Conservation (phyloP, 1,140 invertebrate species). For the Brachionus plicatilis region DNA sequence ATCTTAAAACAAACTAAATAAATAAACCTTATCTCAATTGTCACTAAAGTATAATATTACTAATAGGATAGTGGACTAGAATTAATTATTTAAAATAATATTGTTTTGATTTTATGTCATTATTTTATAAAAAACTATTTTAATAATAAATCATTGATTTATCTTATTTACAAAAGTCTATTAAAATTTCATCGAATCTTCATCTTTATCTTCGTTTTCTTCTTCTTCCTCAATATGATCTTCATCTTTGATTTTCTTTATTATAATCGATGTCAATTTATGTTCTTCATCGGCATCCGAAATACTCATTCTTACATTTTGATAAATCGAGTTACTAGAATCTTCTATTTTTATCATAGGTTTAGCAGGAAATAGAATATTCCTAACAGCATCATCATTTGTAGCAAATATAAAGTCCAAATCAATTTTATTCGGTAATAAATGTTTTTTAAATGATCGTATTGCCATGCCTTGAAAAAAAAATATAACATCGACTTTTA, state of each 20-base stretch:
- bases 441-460: background rate
- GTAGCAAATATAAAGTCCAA: conserved; percentile 2
- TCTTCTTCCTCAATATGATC: background rate
- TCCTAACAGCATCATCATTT: conserved; percentile 8
- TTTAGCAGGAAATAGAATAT: background rate
- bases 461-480: background rate
- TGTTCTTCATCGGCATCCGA: background rate
- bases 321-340: background rate
- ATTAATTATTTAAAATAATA: no score
- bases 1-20: no score
- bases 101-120: no score
- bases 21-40: no score
- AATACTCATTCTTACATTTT: conserved; percentile 22
- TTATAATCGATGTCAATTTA: background rate
- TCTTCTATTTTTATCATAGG: background rate
- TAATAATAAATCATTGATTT: no score
- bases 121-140: no score
- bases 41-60: no score
- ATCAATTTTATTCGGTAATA: background rate
- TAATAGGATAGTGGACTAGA: no score
- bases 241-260: background rate
- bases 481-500: background rate
- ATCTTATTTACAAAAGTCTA: no score
- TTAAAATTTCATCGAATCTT: no score
- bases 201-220: background rate